These are phyloP conservation scores for Athalia circularis DNA, from an alignment of 2,888 invertebrate species.

Conservation along the genomic window DNA sequence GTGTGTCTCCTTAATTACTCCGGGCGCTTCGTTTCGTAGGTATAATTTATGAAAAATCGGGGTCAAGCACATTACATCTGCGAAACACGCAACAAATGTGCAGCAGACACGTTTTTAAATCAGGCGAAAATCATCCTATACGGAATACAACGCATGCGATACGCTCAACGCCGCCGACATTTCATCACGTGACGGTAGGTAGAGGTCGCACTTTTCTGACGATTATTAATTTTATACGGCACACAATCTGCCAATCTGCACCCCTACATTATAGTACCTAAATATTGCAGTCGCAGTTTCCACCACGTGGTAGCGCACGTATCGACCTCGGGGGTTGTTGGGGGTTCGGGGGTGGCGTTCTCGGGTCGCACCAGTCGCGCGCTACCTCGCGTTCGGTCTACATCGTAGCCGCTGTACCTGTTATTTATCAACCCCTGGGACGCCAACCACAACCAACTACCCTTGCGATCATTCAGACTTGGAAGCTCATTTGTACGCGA, in stretches of 20 bases:
- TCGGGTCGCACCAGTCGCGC: constrained; percentile 66
- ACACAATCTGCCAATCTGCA: not conserved
- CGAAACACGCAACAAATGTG: too few relatives aligned
- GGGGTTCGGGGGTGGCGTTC: constrained; percentile 50
- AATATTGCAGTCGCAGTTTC: constrained; percentile 57
- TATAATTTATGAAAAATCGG: too few relatives aligned
- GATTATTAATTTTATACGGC: not conserved
- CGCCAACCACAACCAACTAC: not conserved
- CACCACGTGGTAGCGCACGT: constrained; percentile 69
- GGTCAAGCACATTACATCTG: too few relatives aligned
- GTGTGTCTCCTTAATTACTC: too few relatives aligned
- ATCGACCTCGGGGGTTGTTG: constrained; percentile 62
- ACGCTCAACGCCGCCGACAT: too few relatives aligned
- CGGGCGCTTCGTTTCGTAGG: too few relatives aligned
- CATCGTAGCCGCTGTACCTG: constrained; percentile 39
- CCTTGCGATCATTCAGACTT: not conserved
- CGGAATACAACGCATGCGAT: too few relatives aligned
- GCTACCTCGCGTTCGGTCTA: constrained; percentile 65
- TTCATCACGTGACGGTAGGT: too few relatives aligned
- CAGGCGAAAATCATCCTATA: too few relatives aligned
- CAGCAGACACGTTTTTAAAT: too few relatives aligned
- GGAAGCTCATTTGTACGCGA: not conserved
- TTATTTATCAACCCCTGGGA: not conserved
- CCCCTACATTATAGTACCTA: not conserved
- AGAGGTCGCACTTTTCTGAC: too few relatives aligned